Base-by-base conservation (phyloP, 2,797 vertebrate genomes). In the Borostomias antarcticus region DNA sequence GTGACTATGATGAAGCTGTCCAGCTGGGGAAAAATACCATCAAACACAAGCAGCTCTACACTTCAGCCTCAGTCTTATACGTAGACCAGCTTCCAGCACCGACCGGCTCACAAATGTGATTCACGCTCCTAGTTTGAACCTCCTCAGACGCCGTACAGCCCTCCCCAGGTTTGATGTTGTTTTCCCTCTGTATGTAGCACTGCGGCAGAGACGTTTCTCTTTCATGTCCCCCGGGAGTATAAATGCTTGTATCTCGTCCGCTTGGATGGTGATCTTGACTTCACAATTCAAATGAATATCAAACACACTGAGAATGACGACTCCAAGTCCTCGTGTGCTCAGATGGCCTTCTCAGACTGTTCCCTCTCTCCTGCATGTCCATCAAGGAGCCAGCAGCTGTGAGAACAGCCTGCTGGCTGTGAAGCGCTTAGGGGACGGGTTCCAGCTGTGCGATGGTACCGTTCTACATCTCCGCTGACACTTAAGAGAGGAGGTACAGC, bases 331-430 rank as follows among this genome's bases (percentile, higher is more conserved):
- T 5, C 17, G 32, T 40, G 51, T 54, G 21, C 62, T 54, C 33
- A 57, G 29, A 21, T 19, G 7, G 35, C 35, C 25, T 32, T n/a
- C 30, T n/a, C 13, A 25, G 21, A 23, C 37, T 40, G 57, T 33
- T 2, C 11, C 15, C 17, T 37, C 40, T 51, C 48, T 40, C 17
- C n/a, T 23, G 17, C 23, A n/a, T 40, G 9, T 48, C 37, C 26
- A 35, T 59, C 30, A 37, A 37, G 15, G 45, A 30, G 21, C n/a
- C n/a, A n/a, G n/a, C n/a, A n/a, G n/a, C n/a, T n/a, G n/a, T n/a
- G n/a, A n/a, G n/a, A n/a, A n/a, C 30, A 9, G 6, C 69, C 78
- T 88, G 82, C 26, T 30, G 21, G 28, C n/a, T 23, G 21, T 54
- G 15, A 30, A 54, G 28, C n/a, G n/a, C n/a, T n/a, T n/a, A n/a